Evolutionary conservation across 2,113 vertebrate species (phyloP).

Genomic region (Felis chaus): DNA sequence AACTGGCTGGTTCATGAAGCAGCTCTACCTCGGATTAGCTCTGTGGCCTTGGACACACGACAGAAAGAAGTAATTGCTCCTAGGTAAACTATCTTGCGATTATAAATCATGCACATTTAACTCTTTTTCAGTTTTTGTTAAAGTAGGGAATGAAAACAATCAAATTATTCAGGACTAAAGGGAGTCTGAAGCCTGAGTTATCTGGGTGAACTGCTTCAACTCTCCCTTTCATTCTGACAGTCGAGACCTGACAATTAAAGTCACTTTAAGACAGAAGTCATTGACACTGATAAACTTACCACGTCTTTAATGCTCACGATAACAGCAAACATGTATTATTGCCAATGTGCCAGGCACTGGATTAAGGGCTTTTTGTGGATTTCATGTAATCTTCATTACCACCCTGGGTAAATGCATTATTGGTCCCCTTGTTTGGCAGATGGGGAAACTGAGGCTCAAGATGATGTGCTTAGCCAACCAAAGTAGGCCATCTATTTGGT

Average conservation of each 20-base stretch:
- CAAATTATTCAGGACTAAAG: background rate
- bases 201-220: background rate
- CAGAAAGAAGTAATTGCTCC: conserved; percentile 33
- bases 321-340: background rate
- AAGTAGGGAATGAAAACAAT: conserved; percentile 12
- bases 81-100: conserved; percentile 32
- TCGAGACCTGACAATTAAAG: background rate
- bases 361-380: background rate
- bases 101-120: background rate
- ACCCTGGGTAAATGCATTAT: background rate
- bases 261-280: background rate
- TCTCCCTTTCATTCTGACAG: background rate
- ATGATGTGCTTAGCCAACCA: background rate
- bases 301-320: background rate
- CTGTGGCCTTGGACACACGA: background rate
- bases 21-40: background rate
- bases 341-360: background rate
- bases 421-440: background rate
- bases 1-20: background rate
- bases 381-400: background rate
- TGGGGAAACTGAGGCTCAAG: background rate
- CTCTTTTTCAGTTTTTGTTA: background rate
- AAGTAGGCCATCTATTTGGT: background rate
- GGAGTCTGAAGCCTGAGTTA: background rate
- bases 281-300: background rate